Evolutionary conservation across 2,888 invertebrate genomes (phyloP).

Genomic region (Nemotelus nigrinus): DNA sequence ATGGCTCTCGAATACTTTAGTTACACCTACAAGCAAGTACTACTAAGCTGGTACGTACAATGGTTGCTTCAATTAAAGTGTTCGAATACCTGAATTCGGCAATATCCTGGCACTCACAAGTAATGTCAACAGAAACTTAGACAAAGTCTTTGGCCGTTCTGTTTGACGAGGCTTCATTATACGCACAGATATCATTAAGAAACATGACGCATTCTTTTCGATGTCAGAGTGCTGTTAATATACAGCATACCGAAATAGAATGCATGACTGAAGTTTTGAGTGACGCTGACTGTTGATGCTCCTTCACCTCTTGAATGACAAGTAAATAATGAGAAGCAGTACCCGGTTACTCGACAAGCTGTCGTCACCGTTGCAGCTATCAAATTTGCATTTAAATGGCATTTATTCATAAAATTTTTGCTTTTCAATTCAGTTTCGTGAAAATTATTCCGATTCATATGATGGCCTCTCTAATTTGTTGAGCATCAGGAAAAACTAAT

Average conservation of each 20-base stretch:
- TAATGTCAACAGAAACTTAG: too few relatives aligned
- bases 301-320: constrained; percentile 2
- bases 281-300: not conserved
- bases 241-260: not conserved
- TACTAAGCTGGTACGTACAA: too few relatives aligned
- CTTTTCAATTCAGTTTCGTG: constrained; percentile 18
- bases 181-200: constrained; percentile 9
- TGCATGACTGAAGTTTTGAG: not conserved
- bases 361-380: constrained; percentile 8
- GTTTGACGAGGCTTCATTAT: not conserved
- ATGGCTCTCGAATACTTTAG: too few relatives aligned
- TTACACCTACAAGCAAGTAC: too few relatives aligned
- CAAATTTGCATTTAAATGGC: constrained; percentile 41
- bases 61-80: too few relatives aligned
- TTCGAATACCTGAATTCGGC: too few relatives aligned
- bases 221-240: constrained; percentile 18
- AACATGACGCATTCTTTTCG: constrained; percentile 36
- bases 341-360: not conserved
- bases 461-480: constrained; percentile 15
- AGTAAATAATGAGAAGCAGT: too few relatives aligned
- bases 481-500: constrained; percentile 8
- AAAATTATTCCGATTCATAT: constrained; percentile 14
- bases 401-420: constrained; percentile 41
- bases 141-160: not conserved
- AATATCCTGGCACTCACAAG: too few relatives aligned